Evolutionary conservation across 2,888 invertebrate genomes (phyloP).

Genomic region (Scaptomyza polygonia): DNA sequence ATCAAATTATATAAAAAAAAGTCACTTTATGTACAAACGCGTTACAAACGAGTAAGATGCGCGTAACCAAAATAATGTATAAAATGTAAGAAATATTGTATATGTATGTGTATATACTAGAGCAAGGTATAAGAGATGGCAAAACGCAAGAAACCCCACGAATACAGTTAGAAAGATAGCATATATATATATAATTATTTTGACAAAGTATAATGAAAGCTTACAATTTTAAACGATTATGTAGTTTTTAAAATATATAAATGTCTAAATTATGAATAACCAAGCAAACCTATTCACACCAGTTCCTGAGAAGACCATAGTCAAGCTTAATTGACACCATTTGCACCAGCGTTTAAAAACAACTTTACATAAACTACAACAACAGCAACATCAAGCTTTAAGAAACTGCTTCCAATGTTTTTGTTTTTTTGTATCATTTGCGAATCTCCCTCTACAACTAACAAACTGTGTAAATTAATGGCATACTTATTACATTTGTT

Average conservation of each 20-base stretch:
- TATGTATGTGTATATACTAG: slow-evolving; percentile 39
- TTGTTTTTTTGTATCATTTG: slow-evolving; percentile 51
- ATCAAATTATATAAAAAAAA: slow-evolving; percentile 10
- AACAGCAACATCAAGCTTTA: slow-evolving; percentile 61
- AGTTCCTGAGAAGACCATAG: slow-evolving; percentile 61
- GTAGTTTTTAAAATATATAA: slow-evolving; percentile 21
- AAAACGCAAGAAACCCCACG: slow-evolving; percentile 34
- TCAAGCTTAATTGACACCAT: slow-evolving; percentile 34
- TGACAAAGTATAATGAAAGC: slow-evolving; percentile 25
- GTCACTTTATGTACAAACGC: slow-evolving; percentile 37
- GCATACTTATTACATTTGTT: slow-evolving; percentile 56
- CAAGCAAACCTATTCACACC: slow-evolving; percentile 58
- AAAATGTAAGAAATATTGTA: slow-evolving; percentile 25
- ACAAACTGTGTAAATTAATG: slow-evolving; percentile 40
- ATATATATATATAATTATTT: slow-evolving; percentile 49
- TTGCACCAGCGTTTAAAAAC: slow-evolving; percentile 38
- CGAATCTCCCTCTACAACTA: slow-evolving; percentile 53
- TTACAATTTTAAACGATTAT: slow-evolving; percentile 28
- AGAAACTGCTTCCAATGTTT: slow-evolving; percentile 39
- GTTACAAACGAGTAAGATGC: slow-evolving; percentile 26
- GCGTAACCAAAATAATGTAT: slow-evolving; percentile 22
- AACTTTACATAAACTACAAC: slow-evolving; percentile 40
- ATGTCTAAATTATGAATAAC: slow-evolving; percentile 40
- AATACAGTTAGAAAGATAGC: slow-evolving; percentile 33
- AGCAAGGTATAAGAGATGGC: slow-evolving; percentile 19